Evolutionary conservation across 1,140 invertebrate genomes (phyloP).

Genomic region (Zaprionus vittiger): DNA sequence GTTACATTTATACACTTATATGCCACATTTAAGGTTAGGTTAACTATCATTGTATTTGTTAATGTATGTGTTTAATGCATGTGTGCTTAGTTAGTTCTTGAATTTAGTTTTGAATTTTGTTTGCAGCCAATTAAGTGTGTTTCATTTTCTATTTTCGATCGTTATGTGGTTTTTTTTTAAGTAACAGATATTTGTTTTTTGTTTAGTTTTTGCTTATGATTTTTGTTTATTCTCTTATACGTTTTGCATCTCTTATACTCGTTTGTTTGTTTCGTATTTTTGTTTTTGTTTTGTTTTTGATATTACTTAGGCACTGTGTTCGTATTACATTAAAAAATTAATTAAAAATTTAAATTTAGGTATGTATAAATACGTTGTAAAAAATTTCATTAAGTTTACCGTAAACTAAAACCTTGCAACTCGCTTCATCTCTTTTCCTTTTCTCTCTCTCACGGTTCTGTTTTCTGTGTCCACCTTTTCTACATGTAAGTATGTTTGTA

Average conservation of each 20-base stretch:
- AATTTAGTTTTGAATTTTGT: slow-evolving; percentile 48
- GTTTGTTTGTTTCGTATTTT: slow-evolving; percentile 64
- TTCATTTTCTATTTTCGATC: slow-evolving; percentile 40
- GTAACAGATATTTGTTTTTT: slow-evolving; percentile 57
- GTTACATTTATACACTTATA: slow-evolving; percentile 70
- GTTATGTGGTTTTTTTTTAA: slow-evolving; percentile 53
- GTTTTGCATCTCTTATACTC: slow-evolving; percentile 59
- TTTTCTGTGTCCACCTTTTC: slow-evolving; percentile 8
- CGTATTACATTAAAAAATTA: slow-evolving; percentile 84
- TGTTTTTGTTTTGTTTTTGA: slow-evolving; percentile 73
- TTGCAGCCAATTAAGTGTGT: slow-evolving; percentile 44
- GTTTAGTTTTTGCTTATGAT: slow-evolving; percentile 46
- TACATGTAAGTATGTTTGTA: slow-evolving; percentile 47
- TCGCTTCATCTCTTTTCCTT: slow-evolving; percentile 4
- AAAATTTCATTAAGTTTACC: slow-evolving; percentile 83
- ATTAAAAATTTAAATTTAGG: slow-evolving; percentile 83
- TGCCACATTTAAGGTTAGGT: slow-evolving; percentile 34
- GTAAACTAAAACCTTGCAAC: slow-evolving; percentile 82
- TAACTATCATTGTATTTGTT: slow-evolving; percentile 20
- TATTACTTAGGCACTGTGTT: slow-evolving; percentile 85
- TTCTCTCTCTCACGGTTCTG: neutral
- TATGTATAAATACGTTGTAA: slow-evolving; percentile 83
- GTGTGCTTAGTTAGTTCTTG: slow-evolving; percentile 36
- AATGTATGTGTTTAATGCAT: slow-evolving; percentile 30
- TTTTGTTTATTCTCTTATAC: slow-evolving; percentile 59